Base-by-base conservation (phyloP, 2,888 invertebrate species). In the Cinara cedri region DNA sequence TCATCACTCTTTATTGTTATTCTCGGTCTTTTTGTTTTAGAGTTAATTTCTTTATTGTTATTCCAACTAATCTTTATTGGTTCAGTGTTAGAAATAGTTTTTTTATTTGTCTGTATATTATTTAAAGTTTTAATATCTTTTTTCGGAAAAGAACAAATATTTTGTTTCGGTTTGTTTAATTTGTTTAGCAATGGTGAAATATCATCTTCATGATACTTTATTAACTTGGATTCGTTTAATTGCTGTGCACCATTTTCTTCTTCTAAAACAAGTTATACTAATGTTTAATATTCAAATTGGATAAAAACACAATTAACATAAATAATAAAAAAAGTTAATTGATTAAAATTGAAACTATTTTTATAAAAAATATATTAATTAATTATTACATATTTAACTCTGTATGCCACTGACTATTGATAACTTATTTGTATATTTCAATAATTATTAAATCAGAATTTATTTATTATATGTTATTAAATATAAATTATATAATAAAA, bases 1-100 rank as follows among this genome's bases (percentile, higher is more conserved):
- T 76, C 51, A 14, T 76, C 76, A 57, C 76, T 76, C 1, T 68
- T 68, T 19, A 76, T 66, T n/a, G 55, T 46, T 57, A 76, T 76
- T 19, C 76, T 44, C 19, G 76, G 76, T 57, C 76, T 66, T 57
- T 76, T 76, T 26, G 46, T 68, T 76, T 68, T 68, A 26, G n/a
- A 1, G 55, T 49, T 57, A 21, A 26, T n/a, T 46, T n/a, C 26
- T 34, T 68, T 34, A 49, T 55, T 46, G 26, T n/a, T 1, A 46
- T 55, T 14, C 19, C 0, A n/a, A 24, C 13, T 19, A 51, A 14
- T 76, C 55, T 76, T 26, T 46, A 55, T 66, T 26, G 24, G 26
- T 57, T n/a, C 24, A 26, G 14, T 13, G 10, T 0, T 24, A 55
- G 34, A 51, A 42, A 13, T 49, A 16, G 34, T 63, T 57, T 46